These are phyloP conservation scores for Drosophila parabipectinata DNA, from an alignment of 1,140 invertebrate genomes.

Conservation along the genomic window DNA sequence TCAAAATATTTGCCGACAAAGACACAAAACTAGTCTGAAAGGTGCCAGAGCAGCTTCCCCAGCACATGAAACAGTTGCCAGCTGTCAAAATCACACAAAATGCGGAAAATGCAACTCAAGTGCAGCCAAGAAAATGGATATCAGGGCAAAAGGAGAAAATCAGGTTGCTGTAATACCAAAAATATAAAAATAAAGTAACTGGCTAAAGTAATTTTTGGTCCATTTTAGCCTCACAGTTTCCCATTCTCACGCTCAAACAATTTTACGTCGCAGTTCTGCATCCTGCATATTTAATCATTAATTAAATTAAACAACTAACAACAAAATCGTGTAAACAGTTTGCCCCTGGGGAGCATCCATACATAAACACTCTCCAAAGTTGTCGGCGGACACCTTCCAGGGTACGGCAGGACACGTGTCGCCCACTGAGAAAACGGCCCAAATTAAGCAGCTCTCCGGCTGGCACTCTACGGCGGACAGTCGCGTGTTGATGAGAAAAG, in stretches of 20 bases:
- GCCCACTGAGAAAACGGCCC: slow-evolving; percentile 39
- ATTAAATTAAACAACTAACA: slow-evolving; percentile 78
- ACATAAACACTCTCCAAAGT: slow-evolving; percentile 29
- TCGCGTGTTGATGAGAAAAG: slow-evolving; percentile 75
- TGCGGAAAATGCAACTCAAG: slow-evolving; percentile 51
- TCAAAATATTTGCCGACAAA: slow-evolving; percentile 69
- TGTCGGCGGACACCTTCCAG: slow-evolving; percentile 55
- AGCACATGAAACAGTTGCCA: slow-evolving; percentile 57
- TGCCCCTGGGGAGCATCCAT: slow-evolving; percentile 35
- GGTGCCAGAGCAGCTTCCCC: slow-evolving; percentile 52
- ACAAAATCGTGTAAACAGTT: slow-evolving; percentile 71
- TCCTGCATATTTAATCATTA: slow-evolving; percentile 70
- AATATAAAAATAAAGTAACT: neutral
- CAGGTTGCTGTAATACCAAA: slow-evolving; percentile 11
- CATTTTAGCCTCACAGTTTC: neutral
- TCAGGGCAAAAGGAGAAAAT: neutral
- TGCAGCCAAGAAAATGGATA: slow-evolving; percentile 18
- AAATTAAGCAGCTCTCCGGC: slow-evolving; percentile 70
- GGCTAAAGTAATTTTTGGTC: neutral
- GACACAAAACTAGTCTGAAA: slow-evolving; percentile 54
- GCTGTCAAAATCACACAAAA: slow-evolving; percentile 43
- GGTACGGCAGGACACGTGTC: slow-evolving; percentile 55
- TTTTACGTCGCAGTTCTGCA: slow-evolving; percentile 33
- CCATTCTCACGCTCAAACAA: slow-evolving; percentile 46
- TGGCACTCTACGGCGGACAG: slow-evolving; percentile 19